A percentile compares a stretch with the other conserved stretches of the same genome.
phyloP scores from a whole-genome alignment of 30 jellyfish, hydroid and myxozoan species.

The Aurelia aurita region DNA sequence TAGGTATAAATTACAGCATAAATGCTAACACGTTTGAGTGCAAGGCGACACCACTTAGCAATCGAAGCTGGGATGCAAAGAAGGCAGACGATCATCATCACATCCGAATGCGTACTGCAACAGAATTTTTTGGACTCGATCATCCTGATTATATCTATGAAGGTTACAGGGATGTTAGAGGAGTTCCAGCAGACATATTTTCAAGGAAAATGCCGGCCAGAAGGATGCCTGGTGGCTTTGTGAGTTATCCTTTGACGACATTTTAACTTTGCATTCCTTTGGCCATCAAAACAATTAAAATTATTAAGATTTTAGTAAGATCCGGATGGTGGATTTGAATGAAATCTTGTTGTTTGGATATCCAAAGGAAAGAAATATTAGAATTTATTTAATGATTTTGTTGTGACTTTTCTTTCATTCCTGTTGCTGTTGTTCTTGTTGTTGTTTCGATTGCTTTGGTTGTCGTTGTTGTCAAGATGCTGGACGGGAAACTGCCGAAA shows the following conservation, averaged over 20 bases:
- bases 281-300: too few relatives aligned
- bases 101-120: slow-evolving; percentile 16
- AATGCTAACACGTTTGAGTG: background rate
- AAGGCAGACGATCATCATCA: slow-evolving; percentile 28
- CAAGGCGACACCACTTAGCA: background rate
- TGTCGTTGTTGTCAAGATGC: too few relatives aligned
- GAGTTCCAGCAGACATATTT: slow-evolving; percentile 10
- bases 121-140: background rate
- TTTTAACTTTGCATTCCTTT: too few relatives aligned
- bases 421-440: too few relatives aligned
- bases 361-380: too few relatives aligned
- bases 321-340: too few relatives aligned
- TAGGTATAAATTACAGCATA: slow-evolving; percentile 17
- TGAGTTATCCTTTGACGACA: background rate
- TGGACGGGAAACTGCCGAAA: too few relatives aligned
- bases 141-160: background rate
- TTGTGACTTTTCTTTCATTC: too few relatives aligned
- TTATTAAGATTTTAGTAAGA: too few relatives aligned
- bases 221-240: background rate
- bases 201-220: background rate
- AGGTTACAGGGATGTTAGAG: slow-evolving; percentile 12
- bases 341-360: too few relatives aligned
- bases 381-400: too few relatives aligned
- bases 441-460: too few relatives aligned
- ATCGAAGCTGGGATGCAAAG: slow-evolving; percentile 19